Percentiles rank a stretch among this genome's conserved stretches.
phyloP scores from a whole-genome alignment of 2,797 vertebrate species.

The Myiotriccus ornatus region DNA sequence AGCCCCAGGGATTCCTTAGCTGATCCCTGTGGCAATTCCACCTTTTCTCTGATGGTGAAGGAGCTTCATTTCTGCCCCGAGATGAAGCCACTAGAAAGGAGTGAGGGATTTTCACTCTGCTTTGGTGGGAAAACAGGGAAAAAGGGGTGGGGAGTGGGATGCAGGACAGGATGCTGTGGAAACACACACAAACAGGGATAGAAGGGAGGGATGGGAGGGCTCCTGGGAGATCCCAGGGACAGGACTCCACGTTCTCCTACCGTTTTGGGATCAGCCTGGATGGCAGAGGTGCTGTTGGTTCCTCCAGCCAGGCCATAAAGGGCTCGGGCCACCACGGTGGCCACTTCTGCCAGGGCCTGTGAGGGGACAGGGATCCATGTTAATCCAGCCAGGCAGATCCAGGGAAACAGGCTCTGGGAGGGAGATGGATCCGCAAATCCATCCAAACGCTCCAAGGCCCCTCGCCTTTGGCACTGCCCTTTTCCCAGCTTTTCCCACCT shows the following conservation, averaged over 20 bases:
- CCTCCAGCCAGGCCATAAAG: conserved; percentile 88
- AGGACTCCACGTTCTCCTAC: conserved; percentile 71
- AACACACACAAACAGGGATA: neutral
- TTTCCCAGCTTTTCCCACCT: neutral
- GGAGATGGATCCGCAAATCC: neutral
- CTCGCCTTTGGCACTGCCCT: neutral
- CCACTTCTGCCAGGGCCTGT: conserved; percentile 86
- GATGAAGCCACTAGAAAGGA: neutral
- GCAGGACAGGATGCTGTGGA: neutral
- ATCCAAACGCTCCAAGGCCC: neutral
- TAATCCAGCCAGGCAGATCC: neutral
- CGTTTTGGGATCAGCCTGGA: conserved; percentile 81
- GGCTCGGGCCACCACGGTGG: conserved; percentile 83
- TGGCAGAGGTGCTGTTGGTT: neutral
- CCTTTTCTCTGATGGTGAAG: neutral
- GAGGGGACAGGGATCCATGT: neutral
- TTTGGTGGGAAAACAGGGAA: neutral
- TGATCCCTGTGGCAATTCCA: neutral
- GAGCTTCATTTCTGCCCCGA: neutral
- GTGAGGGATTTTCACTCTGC: neutral
- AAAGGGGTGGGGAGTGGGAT: neutral
- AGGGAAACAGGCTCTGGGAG: neutral
- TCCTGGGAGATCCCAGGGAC: neutral
- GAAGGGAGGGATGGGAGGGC: neutral
- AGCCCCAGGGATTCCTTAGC: neutral